Evolutionary conservation across 2,888 invertebrate species (phyloP).

Genomic region (Steinernema scapterisci): DNA sequence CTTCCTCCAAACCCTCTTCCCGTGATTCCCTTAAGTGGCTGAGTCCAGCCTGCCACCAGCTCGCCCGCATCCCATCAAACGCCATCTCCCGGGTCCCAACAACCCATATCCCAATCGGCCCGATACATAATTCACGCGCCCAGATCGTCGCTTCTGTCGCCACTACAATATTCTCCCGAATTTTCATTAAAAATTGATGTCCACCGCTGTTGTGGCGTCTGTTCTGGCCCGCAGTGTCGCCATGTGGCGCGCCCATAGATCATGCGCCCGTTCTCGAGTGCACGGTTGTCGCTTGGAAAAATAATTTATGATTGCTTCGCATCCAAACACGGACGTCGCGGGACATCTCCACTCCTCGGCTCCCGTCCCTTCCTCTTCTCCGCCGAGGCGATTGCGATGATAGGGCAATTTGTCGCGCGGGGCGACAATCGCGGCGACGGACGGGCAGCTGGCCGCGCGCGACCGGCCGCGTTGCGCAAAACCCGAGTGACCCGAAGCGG

Average conservation of each 20-base stretch:
- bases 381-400: constrained; percentile 4
- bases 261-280: constrained; percentile 13
- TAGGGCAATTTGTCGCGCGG: constrained; percentile 31
- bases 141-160: constrained; percentile 20
- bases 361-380: no score
- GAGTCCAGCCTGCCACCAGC: no score
- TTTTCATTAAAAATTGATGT: constrained; percentile 29
- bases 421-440: neutral
- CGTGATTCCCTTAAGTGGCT: no score
- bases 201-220: neutral
- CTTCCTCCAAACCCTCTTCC: no score
- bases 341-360: no score
- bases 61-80: no score
- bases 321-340: neutral
- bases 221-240: constrained; percentile 14
- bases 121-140: constrained; percentile 25
- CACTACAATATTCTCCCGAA: constrained; percentile 14
- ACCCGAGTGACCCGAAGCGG: constrained; percentile 1
- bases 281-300: constrained; percentile 24
- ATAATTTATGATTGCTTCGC: constrained; percentile 22
- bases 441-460: constrained; percentile 26
- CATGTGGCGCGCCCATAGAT: constrained; percentile 31
- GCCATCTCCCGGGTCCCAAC: no score
- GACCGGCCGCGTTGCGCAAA: constrained; percentile 27
- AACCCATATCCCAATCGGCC: constrained; percentile 4